Conservation (phyloP, 2,113 vertebrate species). For the Urocitellus parryii region DNA sequence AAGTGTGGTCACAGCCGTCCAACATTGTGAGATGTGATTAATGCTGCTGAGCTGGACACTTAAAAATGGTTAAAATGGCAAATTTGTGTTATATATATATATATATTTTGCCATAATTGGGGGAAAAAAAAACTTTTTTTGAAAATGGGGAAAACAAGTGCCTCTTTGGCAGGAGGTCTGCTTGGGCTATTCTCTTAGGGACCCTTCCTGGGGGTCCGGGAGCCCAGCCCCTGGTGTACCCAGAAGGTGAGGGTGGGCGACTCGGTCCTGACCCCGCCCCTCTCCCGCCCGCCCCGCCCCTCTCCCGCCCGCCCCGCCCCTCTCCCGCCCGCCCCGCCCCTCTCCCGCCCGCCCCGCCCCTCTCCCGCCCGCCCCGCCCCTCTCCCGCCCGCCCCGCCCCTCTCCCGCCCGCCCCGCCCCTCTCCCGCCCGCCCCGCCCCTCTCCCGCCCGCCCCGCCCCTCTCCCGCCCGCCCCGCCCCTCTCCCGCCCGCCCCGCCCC, state of each 20-base stretch:
- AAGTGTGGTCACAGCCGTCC: not conserved
- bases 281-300: too few relatives aligned
- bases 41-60: not conserved
- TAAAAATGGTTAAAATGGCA: not conserved
- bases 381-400: too few relatives aligned
- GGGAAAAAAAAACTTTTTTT: not conserved
- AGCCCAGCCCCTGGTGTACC: not conserved
- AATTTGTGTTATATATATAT: not conserved
- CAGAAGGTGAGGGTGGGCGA: not conserved
- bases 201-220: not conserved
- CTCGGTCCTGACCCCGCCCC: too few relatives aligned
- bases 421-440: too few relatives aligned
- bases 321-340: too few relatives aligned
- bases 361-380: too few relatives aligned
- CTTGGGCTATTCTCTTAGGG: not conserved
- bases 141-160: not conserved
- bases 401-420: too few relatives aligned
- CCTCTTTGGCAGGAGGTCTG: not conserved
- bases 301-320: too few relatives aligned
- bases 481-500: too few relatives aligned
- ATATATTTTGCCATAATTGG: not conserved
- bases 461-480: too few relatives aligned
- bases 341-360: too few relatives aligned
- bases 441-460: too few relatives aligned
- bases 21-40: not conserved